phyloP scores from a whole-genome alignment of 1,140 invertebrate genomes.

The Calycopis cecrops region DNA sequence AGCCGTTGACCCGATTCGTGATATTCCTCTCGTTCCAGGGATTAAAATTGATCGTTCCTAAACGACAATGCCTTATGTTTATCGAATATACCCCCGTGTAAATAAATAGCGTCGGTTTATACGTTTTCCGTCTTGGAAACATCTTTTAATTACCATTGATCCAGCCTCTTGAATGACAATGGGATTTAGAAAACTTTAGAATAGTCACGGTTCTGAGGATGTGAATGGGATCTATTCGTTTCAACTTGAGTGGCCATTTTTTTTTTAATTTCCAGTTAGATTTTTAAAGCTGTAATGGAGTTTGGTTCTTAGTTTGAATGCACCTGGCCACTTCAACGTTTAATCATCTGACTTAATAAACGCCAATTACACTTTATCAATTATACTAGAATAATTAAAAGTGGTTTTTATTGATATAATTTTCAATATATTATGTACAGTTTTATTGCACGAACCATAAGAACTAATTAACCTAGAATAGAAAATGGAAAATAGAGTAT shows the following conservation, averaged over 20 bases:
- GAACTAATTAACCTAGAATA: too few species aligned
- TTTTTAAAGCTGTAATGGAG: constrained; percentile 19
- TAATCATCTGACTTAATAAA: not conserved
- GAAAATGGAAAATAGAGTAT: too few species aligned
- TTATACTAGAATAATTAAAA: too few species aligned
- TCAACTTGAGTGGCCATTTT: constrained; percentile 40
- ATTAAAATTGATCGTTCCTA: constrained; percentile 63
- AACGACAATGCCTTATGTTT: constrained; percentile 58
- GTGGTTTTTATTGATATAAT: too few species aligned
- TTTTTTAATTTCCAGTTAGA: constrained; percentile 49
- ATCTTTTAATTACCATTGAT: constrained; percentile 59
- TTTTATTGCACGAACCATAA: too few species aligned
- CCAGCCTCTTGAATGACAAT: constrained; percentile 61
- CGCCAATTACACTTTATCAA: too few species aligned
- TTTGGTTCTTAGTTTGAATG: constrained; percentile 3
- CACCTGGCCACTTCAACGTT: constrained; percentile 29
- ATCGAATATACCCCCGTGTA: constrained; percentile 59
- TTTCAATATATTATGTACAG: too few species aligned
- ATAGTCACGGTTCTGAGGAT: constrained; percentile 23
- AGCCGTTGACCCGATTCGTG: constrained; percentile 70
- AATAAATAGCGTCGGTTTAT: constrained; percentile 63
- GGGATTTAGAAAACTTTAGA: constrained; percentile 26
- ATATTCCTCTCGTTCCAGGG: constrained; percentile 67
- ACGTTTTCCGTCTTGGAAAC: constrained; percentile 39
- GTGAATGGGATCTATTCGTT: constrained; percentile 46